phyloP scores from a whole-genome alignment of 1,140 invertebrate genomes.

The Drosophila kurseongensis region DNA sequence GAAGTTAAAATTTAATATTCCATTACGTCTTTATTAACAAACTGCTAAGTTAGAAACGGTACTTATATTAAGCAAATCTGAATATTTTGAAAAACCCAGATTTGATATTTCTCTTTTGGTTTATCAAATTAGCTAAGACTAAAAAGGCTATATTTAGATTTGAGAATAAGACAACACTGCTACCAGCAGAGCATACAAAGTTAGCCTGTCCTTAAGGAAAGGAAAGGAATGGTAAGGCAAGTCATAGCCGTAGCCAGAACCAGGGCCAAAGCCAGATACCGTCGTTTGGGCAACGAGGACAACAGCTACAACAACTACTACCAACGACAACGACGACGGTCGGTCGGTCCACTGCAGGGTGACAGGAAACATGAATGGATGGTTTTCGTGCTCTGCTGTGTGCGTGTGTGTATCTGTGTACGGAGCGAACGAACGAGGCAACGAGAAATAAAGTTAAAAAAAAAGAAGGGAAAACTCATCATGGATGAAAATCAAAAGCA shows the following conservation, averaged over 20 bases:
- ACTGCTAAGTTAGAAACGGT: too few species aligned
- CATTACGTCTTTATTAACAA: too few species aligned
- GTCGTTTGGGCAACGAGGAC: constrained; percentile 48
- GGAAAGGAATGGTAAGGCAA: constrained; percentile 11
- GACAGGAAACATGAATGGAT: constrained; percentile 83
- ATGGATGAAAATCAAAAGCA: constrained; percentile 81
- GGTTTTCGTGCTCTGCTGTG: constrained; percentile 62
- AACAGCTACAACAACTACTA: constrained; percentile 44
- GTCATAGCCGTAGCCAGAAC: constrained; percentile 13
- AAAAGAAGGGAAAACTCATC: constrained; percentile 77
- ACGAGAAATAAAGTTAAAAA: constrained; percentile 58
- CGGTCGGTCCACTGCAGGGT: constrained; percentile 66
- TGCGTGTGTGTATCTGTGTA: constrained; percentile 39
- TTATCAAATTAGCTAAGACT: not conserved
- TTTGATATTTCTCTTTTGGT: too few species aligned
- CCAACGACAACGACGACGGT: constrained; percentile 29
- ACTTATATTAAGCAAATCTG: too few species aligned
- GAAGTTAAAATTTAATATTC: too few species aligned
- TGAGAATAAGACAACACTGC: constrained; percentile 12
- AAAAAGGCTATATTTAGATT: not conserved
- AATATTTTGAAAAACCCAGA: not conserved
- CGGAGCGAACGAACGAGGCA: constrained; percentile 41
- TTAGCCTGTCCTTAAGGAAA: constrained; percentile 12
- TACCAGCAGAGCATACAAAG: constrained; percentile 4
- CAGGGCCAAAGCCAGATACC: constrained; percentile 42